phyloP scores from a whole-genome alignment of 2,797 vertebrate genomes.

The Notoglanidium macrostoma region DNA sequence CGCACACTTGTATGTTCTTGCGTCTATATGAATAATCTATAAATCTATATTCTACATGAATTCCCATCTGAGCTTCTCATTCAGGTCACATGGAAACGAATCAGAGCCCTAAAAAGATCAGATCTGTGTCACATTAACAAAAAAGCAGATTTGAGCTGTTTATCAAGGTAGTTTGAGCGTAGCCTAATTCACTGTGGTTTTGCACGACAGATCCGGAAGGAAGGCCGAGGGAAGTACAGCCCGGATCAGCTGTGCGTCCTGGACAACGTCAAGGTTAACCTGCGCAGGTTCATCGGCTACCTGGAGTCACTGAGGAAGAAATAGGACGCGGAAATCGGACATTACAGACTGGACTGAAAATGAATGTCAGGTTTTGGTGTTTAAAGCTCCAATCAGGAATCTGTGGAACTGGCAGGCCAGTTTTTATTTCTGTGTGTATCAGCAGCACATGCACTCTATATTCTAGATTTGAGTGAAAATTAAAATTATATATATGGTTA shows the following conservation, averaged over 20 bases:
- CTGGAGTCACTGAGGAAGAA: slow-evolving; percentile 83
- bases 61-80: too few relatives aligned
- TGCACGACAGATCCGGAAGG: slow-evolving; percentile 85
- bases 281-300: slow-evolving; percentile 93
- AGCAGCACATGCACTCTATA: not conserved
- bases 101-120: too few relatives aligned
- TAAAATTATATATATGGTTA: not conserved
- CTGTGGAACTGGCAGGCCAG: slow-evolving; percentile 38
- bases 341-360: not conserved
- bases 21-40: too few relatives aligned
- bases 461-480: not conserved
- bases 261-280: slow-evolving; percentile 92
- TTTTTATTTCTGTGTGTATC: not conserved
- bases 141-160: too few relatives aligned
- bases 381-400: slow-evolving; percentile 34
- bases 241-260: slow-evolving; percentile 92
- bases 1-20: too few relatives aligned
- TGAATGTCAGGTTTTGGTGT: not conserved
- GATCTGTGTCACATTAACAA: too few relatives aligned
- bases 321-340: slow-evolving; percentile 43
- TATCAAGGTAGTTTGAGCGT: too few relatives aligned
- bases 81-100: too few relatives aligned
- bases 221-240: slow-evolving; percentile 84
- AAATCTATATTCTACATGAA: too few relatives aligned
- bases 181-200: not conserved